Evolutionary conservation across 2,113 vertebrate genomes (phyloP).

Genomic region (Mormoops blainvillei): DNA sequence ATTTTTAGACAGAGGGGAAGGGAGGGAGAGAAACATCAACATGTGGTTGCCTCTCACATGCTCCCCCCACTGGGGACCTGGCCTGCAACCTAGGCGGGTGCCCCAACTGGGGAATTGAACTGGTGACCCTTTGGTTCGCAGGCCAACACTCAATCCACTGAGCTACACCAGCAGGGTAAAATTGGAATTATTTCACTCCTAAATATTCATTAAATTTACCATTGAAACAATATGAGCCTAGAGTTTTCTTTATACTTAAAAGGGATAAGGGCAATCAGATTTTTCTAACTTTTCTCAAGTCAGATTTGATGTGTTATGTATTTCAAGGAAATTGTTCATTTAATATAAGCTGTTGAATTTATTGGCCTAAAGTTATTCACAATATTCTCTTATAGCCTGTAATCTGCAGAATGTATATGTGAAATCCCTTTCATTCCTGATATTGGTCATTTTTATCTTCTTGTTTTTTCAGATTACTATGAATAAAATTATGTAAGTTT

Average conservation of each 20-base stretch:
- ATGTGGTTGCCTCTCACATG: too few relatives aligned
- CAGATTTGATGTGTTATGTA: neutral
- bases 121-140: too few relatives aligned
- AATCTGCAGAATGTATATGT: neutral
- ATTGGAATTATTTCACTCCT: neutral
- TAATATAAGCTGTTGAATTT: neutral
- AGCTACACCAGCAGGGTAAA: too few relatives aligned
- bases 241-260: neutral
- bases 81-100: too few relatives aligned
- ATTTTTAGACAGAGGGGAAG: too few relatives aligned
- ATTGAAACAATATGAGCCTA: neutral
- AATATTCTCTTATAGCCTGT: neutral
- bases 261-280: neutral
- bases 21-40: too few relatives aligned
- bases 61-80: too few relatives aligned
- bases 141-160: too few relatives aligned
- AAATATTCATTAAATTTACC: neutral
- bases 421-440: neutral
- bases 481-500: neutral
- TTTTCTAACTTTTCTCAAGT: neutral
- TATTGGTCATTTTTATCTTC: neutral
- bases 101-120: too few relatives aligned
- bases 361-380: neutral
- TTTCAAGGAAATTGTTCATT: neutral
- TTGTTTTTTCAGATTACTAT: neutral